Evolutionary conservation across 2,113 vertebrate species (phyloP).

Genomic region (Halcyon senegalensis): DNA sequence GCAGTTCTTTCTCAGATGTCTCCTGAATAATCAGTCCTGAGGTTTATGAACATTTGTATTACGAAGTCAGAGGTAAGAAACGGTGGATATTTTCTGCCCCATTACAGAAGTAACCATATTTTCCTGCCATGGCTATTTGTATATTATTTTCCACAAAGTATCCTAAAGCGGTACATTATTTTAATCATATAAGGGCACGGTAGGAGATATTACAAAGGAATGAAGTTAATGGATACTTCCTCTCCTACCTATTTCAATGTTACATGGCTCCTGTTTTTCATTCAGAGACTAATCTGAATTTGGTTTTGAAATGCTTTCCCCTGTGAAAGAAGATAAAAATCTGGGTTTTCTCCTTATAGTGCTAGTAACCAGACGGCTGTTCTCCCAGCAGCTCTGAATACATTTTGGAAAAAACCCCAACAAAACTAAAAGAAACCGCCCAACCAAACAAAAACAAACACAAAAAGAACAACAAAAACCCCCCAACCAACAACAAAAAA

Average conservation of each 20-base stretch:
- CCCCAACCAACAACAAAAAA: neutral
- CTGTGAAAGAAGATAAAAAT: neutral
- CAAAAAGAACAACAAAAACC: too few relatives aligned
- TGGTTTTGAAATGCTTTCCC: neutral
- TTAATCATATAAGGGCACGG: neutral
- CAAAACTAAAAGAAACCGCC: neutral
- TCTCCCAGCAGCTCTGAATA: neutral
- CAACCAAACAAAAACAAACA: neutral
- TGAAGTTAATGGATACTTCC: neutral
- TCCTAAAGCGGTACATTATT: neutral
- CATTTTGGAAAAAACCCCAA: neutral
- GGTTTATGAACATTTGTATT: neutral
- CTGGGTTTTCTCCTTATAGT: neutral
- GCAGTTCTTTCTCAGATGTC: neutral
- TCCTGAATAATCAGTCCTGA: neutral
- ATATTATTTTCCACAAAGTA: neutral
- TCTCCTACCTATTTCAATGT: neutral
- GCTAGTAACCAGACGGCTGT: neutral
- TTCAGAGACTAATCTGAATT: neutral
- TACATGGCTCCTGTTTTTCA: neutral
- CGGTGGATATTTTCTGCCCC: neutral
- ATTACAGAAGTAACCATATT: neutral
- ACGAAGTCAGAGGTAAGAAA: neutral
- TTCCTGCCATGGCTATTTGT: neutral
- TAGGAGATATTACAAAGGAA: neutral